Conservation (phyloP, 2,113 vertebrate genomes). For the Caranx ignobilis region DNA sequence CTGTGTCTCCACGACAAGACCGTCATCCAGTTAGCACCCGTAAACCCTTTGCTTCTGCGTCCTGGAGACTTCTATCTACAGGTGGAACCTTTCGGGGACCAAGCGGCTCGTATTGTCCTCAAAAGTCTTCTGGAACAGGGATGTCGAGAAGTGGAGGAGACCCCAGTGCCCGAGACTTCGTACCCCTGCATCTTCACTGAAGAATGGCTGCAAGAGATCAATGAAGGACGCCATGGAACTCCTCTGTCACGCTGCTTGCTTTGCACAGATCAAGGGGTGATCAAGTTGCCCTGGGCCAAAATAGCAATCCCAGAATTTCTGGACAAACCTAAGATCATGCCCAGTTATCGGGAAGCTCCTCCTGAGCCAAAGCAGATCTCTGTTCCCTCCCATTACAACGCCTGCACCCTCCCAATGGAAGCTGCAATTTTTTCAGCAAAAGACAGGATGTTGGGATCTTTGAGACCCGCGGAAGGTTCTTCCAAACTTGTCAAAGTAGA, state of each 20-base stretch:
- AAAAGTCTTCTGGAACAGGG: slow-evolving; percentile 91
- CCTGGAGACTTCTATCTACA: slow-evolving; percentile 96
- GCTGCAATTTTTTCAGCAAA: slow-evolving; percentile 43
- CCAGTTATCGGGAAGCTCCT: slow-evolving; percentile 36
- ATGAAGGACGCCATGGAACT: slow-evolving; percentile 77
- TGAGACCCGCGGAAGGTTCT: slow-evolving; percentile 68
- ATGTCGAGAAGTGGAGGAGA: slow-evolving; percentile 86
- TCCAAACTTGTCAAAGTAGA: slow-evolving; percentile 88
- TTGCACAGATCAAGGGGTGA: slow-evolving; percentile 89
- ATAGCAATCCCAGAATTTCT: slow-evolving; percentile 91
- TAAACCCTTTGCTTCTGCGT: slow-evolving; percentile 92
- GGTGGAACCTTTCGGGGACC: slow-evolving; percentile 89
- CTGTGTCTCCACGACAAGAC: slow-evolving; percentile 91
- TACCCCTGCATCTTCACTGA: slow-evolving; percentile 91
- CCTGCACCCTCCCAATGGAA: slow-evolving; percentile 26
- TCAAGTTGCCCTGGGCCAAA: slow-evolving; percentile 87
- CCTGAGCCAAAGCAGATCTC: slow-evolving; percentile 35
- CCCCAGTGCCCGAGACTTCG: slow-evolving; percentile 85
- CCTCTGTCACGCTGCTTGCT: slow-evolving; percentile 89
- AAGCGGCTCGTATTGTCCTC: slow-evolving; percentile 87
- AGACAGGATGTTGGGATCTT: slow-evolving; percentile 73
- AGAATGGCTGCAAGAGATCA: slow-evolving; percentile 90
- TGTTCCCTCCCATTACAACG: slow-evolving; percentile 50
- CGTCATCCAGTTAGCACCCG: slow-evolving; percentile 90
- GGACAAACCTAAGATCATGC: slow-evolving; percentile 77